Evolutionary conservation across 2,113 vertebrate genomes (phyloP), one percentile per base, ranked within the genome.

Genomic region (Ceyx margarethae): DNA sequence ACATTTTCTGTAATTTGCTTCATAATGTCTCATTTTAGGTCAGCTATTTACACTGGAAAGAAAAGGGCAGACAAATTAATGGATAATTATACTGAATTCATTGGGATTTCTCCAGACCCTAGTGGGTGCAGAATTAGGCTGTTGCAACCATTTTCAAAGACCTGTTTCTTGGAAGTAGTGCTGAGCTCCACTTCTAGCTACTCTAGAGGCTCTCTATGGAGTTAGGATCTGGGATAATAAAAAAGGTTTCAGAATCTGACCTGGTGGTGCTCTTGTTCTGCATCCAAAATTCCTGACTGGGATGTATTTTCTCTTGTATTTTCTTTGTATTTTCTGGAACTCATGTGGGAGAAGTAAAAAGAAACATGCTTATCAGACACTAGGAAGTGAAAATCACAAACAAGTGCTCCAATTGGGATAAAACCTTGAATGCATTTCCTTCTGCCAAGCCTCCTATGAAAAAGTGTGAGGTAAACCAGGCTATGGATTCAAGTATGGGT

Each of bases 1-100:
- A 40, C 4, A n/a, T 84, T 95, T 94, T 92, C 81, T 73, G 78
- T 81, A 91, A 87, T 87, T 76, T 45, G 16, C 94, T 95, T 81
- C 78, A 61, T 65, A 92, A 91, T 84, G 37, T 91, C 48, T 21
- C 40, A 53, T 23, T 65, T 45, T 61, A 81, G 45, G 74, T 57
- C 78, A 94, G 75, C 51, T 75, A 78, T 78, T 90, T 87, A 85
- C 25, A 15, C 75, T 22, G 25, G 29, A 58, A 48, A 67, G 26
- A 50, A 28, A 58, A 29, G 16, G 11, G 37, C n/a, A 72, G 48
- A 15, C n/a, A 84, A 71, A 75, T 78, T 75, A 0, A 0, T 81
- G 53, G 35, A 71, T 64, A 64, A 26, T 75, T 62, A 43, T 20
- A 13, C 9, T 40, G 64, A 80, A 67, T 77, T 77, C 10, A 43